Percentiles rank a stretch among this genome's conserved stretches.
Evolutionary conservation across 1,140 invertebrate species (phyloP).

Genomic region (Formica selysi): DNA sequence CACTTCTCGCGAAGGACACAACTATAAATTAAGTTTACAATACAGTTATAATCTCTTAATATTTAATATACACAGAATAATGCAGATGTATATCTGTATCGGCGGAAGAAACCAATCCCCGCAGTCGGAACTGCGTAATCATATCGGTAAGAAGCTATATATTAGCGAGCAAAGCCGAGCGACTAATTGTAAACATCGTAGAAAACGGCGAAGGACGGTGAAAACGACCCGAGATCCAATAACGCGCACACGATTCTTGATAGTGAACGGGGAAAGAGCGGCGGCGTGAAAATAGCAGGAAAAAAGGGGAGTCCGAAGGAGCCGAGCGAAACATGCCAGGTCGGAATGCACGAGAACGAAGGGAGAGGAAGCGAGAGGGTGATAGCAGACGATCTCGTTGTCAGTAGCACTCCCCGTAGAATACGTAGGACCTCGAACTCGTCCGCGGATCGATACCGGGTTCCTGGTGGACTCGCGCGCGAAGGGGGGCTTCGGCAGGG

Average conservation of each 20-base stretch:
- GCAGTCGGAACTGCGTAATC: background rate
- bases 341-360: constrained; percentile 3
- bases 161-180: constrained; percentile 30
- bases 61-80: no score
- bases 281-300: background rate
- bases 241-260: constrained; percentile 64
- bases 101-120: constrained; percentile 12
- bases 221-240: constrained; percentile 52
- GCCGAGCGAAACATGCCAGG: background rate
- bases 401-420: constrained; percentile 79
- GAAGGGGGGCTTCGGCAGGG: constrained; percentile 66
- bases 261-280: constrained; percentile 30
- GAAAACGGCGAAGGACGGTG: constrained; percentile 27
- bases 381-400: constrained; percentile 74
- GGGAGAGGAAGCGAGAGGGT: constrained; percentile 39
- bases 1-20: background rate
- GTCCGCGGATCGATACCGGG: constrained; percentile 83
- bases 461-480: constrained; percentile 77
- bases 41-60: constrained; percentile 4
- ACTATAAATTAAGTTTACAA: constrained; percentile 8
- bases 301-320: constrained; percentile 16
- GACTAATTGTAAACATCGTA: constrained; percentile 11
- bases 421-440: constrained; percentile 82
- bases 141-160: constrained; percentile 14
- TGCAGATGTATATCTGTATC: background rate